phyloP scores from a whole-genome alignment of 2,797 vertebrate genomes.

The Premnoplex brunnescens region DNA sequence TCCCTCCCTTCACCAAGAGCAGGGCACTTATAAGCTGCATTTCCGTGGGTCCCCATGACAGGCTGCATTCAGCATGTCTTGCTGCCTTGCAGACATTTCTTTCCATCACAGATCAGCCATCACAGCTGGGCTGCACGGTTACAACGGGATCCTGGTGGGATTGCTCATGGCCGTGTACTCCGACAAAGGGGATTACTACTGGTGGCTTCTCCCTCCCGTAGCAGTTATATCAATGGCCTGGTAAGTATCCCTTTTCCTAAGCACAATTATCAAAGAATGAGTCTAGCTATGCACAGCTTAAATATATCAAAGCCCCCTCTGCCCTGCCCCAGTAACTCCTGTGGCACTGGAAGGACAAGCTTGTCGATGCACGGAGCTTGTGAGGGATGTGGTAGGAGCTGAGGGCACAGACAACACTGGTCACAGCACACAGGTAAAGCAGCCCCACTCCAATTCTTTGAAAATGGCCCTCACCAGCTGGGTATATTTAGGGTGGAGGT shows the following conservation, averaged over 20 bases:
- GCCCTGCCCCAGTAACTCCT: not conserved
- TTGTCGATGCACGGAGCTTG: fast-evolving
- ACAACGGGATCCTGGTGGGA: slow-evolving; percentile 92
- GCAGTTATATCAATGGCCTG: slow-evolving; percentile 89
- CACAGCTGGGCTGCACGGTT: slow-evolving; percentile 87
- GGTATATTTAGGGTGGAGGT: fast-evolving
- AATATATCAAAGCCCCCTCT: fast-evolving
- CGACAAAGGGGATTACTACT: slow-evolving; percentile 87
- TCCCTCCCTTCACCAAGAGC: not conserved
- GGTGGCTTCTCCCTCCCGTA: slow-evolving; percentile 92
- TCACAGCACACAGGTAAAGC: not conserved
- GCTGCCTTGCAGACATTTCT: not conserved
- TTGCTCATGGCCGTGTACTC: slow-evolving; percentile 91
- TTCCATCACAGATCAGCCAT: slow-evolving; percentile 80
- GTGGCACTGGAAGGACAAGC: not conserved
- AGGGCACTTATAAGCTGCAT: not conserved
- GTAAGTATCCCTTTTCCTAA: slow-evolving; percentile 71
- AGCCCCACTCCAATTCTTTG: fast-evolving
- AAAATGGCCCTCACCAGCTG: not conserved
- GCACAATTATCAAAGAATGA: not conserved
- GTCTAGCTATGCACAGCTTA: not conserved
- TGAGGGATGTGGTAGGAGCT: fast-evolving
- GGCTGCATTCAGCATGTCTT: not conserved
- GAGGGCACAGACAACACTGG: not conserved
- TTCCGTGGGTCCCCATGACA: not conserved